These are phyloP conservation scores for Adineta ricciae DNA, from an alignment of 2,888 invertebrate genomes.

Conservation along the genomic window DNA sequence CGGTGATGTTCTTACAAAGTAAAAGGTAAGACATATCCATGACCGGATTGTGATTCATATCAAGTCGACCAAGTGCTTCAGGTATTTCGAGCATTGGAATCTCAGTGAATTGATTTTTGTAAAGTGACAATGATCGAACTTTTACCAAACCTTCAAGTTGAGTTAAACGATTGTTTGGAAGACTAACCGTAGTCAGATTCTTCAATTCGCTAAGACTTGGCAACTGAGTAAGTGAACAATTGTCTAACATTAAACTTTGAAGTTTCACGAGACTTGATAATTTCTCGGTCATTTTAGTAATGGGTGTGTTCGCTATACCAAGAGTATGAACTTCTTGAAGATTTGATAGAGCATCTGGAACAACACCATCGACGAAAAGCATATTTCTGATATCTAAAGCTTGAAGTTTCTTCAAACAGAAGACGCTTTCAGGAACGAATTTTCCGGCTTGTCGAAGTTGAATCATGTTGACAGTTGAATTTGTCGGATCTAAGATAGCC, in stretches of 20 bases:
- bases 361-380: neutral
- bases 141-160: neutral
- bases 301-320: neutral
- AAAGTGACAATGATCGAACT: neutral
- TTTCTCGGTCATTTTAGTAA: neutral
- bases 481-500: neutral
- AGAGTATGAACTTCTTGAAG: neutral
- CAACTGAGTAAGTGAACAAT: neutral
- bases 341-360: neutral
- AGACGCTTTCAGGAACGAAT: neutral
- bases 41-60: neutral
- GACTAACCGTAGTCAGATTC: neutral
- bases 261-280: neutral
- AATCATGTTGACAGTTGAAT: neutral
- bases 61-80: neutral
- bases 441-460: neutral
- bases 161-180: neutral
- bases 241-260: neutral
- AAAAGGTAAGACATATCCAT: neutral
- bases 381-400: neutral
- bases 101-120: neutral
- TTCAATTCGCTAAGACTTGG: neutral
- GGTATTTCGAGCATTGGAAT: neutral
- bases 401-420: neutral
- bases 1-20: neutral